Evolutionary conservation across 2,797 vertebrate species (phyloP), one percentile per base, ranked within the genome.

Genomic region (Gadopsis bispinosus): DNA sequence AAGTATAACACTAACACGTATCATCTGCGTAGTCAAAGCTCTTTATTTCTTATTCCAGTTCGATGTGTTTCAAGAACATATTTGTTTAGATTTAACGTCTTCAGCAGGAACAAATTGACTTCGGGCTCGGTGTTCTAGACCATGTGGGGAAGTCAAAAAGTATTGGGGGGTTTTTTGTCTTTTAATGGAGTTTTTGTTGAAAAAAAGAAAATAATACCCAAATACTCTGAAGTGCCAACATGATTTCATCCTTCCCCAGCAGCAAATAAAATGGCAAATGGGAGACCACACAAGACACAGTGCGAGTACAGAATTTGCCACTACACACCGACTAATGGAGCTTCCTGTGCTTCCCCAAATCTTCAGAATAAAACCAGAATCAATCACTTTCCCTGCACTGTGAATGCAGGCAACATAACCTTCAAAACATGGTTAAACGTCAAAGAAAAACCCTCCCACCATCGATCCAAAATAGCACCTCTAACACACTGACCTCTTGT

Each of bases 401-500:
- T 22, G 35, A 58, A 11, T 7, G 10, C 16, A 1, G 6, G 8
- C 0, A 2, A 53, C 8, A 26, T 6, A 1, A 33, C 20, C 26
- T 13, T 66, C 20, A 20, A 61, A 61, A 58, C 10, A 41, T 20
- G 47, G 3, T 50, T 39, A 7, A 35, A 47, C 50, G 19, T 12
- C 16, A 14, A 14, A 14, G 13, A 37, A 7, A 7, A 7, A 8
- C 43, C 43, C 5, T 5, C 45, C 43, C 43, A 16, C 2, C 45
- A 1, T 8, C 43, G 3, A 17, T 29, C 33, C 7, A 19, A 29
- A 29, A 67, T 1, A 14, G n/a, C 22, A 37, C 69, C 19, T 48
- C 16, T 12, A 59, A 31, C 62, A 33, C 77, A 90, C 92, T 87
- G 77, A 92, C 92, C 91, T 91, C 75, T 0, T 62, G 78, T 59